Conservation (phyloP, 2,888 invertebrate genomes). For the Xestia ashworthii region DNA sequence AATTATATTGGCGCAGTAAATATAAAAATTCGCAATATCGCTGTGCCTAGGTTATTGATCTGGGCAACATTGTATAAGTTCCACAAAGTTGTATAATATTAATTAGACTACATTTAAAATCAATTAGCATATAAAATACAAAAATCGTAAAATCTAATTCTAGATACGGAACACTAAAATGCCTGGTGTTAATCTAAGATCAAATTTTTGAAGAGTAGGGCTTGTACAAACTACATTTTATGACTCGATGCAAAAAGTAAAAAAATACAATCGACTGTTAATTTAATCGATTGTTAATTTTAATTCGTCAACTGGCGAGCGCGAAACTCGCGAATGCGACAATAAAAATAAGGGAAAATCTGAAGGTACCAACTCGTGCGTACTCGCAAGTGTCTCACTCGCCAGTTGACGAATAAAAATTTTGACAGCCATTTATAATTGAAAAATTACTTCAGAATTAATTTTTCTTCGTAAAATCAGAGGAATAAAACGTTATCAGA, state of each 20-base stretch:
- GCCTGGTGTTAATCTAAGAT: no score
- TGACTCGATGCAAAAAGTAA: neutral
- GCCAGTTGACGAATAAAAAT: no score
- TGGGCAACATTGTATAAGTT: constrained; percentile 3
- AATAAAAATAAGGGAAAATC: no score
- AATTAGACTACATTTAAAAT: constrained; percentile 6
- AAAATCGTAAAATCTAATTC: neutral
- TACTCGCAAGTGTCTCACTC: no score
- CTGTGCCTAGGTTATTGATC: constrained; percentile 13
- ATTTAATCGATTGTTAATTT: no score
- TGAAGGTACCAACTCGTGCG: no score
- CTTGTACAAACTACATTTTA: neutral
- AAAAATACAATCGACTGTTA: no score
- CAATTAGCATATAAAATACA: neutral
- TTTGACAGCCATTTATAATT: neutral
- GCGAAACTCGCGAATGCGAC: no score
- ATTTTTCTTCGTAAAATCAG: neutral
- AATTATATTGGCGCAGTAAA: neutral
- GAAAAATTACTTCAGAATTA: neutral
- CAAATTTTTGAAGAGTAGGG: neutral
- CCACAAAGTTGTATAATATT: constrained; percentile 36
- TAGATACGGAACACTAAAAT: neutral
- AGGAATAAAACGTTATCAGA: neutral
- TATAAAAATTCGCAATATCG: neutral
- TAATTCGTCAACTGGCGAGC: no score